Base-by-base conservation (phyloP, 2,797 vertebrate species). In the Psittacula echo region DNA sequence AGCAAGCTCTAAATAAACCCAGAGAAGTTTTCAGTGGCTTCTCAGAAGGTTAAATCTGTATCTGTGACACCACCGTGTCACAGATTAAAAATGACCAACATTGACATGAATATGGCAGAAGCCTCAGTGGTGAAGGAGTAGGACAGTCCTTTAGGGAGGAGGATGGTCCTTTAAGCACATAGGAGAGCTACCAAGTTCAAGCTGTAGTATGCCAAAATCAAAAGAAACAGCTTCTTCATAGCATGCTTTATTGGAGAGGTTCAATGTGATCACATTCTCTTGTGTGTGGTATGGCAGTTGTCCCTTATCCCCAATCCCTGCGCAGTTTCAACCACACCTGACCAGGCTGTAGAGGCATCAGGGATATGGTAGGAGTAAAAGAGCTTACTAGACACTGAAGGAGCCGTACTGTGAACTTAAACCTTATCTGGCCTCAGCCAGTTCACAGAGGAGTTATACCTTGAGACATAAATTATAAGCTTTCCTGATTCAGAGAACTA, bases 211-310 rank as follows among this genome's bases (percentile, higher is more conserved):
- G 13, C 27, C 24, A 37, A 85, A 87, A 47, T 7, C 8, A 41
- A 60, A 50, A 77, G 44, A 64, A 61, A 23, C 19, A 24, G 22
- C 20, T 79, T 44, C 23, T 80, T 71, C 26, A 2, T 47, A 66
- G 19, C 3, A 15, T 58, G 54, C 9, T 27, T 7, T 50, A 32
- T 62, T 45, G 48, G 32, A 64, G 24, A 37, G 6, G 22, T 60
- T 90, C 30, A 8, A 4, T 9, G 12, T 2, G 19, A 47, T 48
- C 30, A 13, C 6, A 1, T 41, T 76, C n/a, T 62, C 51, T 60
- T 82, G 19, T 0, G 0, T 11, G 11, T 34, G 11, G 6, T 44
- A 11, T 14, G 20, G 44, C n/a, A 41, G 23, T 80, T 77, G n/a
- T 44, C 41, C 32, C 20, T 51, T 41, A 71, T 64, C 37, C 37